These are phyloP conservation scores for Vespertilio murinus DNA, from an alignment of 2,797 vertebrate genomes.

Conservation along the genomic window DNA sequence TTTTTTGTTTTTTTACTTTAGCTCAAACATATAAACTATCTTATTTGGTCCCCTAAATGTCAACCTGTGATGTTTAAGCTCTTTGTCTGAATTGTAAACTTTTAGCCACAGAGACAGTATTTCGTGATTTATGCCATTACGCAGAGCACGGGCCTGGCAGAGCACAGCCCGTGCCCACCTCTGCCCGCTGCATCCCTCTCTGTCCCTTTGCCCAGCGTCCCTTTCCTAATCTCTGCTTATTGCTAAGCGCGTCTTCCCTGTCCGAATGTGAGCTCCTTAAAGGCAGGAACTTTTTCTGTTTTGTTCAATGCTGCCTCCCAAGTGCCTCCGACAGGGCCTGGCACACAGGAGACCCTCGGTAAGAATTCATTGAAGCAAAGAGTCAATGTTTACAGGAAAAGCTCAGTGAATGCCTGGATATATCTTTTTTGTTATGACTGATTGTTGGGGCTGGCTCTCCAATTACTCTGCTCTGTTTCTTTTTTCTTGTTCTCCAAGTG, in stretches of 20 bases:
- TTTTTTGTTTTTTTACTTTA: slow-evolving; percentile 36
- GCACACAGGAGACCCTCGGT: not conserved
- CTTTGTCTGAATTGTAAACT: not conserved
- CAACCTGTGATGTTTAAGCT: not conserved
- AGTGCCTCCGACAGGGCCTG: not conserved
- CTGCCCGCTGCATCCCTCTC: not conserved
- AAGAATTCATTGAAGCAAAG: not conserved
- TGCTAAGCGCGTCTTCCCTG: not conserved
- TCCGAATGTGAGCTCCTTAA: not conserved
- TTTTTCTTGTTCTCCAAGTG: not conserved
- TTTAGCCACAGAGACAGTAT: not conserved
- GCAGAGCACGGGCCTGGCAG: not conserved
- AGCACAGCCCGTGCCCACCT: accelerated
- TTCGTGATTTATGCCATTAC: not conserved
- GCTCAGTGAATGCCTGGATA: not conserved
- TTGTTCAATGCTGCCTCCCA: not conserved
- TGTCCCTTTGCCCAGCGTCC: not conserved
- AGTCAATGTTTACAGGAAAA: not conserved
- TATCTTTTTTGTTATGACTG: not conserved
- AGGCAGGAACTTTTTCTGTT: not conserved
- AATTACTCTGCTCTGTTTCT: not conserved
- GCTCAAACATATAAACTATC: not conserved
- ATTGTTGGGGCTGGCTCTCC: not conserved
- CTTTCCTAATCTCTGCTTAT: not conserved
- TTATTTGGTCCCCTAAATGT: not conserved